A percentile compares a stretch with the other conserved stretches of the same genome.
Conservation (phyloP, 2,888 invertebrate genomes). For the Gortyna flavago region DNA sequence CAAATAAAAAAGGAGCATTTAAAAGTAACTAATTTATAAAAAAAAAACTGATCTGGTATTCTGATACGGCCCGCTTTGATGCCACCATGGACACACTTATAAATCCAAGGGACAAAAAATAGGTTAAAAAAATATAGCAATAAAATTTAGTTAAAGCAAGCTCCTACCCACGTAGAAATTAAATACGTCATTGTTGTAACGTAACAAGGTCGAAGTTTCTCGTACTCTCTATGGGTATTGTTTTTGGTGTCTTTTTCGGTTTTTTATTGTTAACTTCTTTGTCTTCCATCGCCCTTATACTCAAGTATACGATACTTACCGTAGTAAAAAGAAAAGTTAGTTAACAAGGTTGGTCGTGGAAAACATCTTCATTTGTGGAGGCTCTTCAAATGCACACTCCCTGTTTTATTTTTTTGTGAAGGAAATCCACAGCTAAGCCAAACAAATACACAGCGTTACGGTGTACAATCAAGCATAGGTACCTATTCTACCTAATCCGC, state of each 20-base stretch:
- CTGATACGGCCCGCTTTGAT: too few relatives aligned
- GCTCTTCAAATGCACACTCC: neutral
- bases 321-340: conserved; percentile 6
- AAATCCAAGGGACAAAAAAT: too few relatives aligned
- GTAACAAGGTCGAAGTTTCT: conserved; percentile 12
- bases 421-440: neutral
- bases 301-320: neutral
- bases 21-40: too few relatives aligned
- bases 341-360: neutral
- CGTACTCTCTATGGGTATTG: neutral
- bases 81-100: too few relatives aligned
- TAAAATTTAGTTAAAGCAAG: conserved; percentile 40
- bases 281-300: neutral
- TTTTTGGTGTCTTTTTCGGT: neutral
- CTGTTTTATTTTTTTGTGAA: neutral
- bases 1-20: neutral
- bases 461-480: too few relatives aligned
- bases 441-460: too few relatives aligned
- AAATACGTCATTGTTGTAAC: neutral
- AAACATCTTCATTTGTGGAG: neutral
- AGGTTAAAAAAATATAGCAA: too few relatives aligned
- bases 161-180: neutral
- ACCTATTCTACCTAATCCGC: too few relatives aligned
- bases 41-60: too few relatives aligned
- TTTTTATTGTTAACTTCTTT: neutral